A percentile compares a stretch with the other conserved stretches of the same genome.
Evolutionary conservation across 2,113 vertebrate genomes (phyloP).

Genomic region (Meleagris gallopavo): DNA sequence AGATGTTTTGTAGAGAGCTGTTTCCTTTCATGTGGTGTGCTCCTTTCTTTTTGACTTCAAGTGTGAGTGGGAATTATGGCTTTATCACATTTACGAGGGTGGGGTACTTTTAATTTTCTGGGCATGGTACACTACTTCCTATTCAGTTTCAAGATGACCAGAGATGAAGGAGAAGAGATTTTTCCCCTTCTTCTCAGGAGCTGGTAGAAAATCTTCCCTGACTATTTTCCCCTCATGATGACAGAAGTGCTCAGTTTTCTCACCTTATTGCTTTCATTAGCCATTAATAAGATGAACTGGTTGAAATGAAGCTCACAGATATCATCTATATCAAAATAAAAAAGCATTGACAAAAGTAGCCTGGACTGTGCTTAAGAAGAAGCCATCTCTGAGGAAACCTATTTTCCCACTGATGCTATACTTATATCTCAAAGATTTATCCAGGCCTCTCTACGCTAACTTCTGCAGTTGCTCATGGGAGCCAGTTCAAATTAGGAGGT

Average conservation of each 20-base stretch:
- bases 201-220: background rate
- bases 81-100: background rate
- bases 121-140: background rate
- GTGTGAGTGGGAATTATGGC: background rate
- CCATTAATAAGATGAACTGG: background rate
- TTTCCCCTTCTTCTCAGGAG: background rate
- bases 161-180: background rate
- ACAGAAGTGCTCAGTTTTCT: background rate
- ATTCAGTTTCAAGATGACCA: background rate
- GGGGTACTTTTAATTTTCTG: background rate
- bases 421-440: background rate
- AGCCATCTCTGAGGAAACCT: background rate
- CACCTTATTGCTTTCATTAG: background rate
- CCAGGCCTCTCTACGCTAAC: background rate
- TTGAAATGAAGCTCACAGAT: background rate
- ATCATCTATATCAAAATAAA: background rate
- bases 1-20: background rate
- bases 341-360: background rate
- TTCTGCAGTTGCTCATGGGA: background rate
- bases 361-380: background rate
- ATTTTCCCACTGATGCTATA: background rate
- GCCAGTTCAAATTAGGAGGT: background rate
- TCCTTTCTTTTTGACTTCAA: conserved; percentile 38
- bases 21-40: conserved; percentile 10
- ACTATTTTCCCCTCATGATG: background rate